Conservation (phyloP, 30 jellyfish, hydroid and myxozoan genomes). For the Aurelia aurita region DNA sequence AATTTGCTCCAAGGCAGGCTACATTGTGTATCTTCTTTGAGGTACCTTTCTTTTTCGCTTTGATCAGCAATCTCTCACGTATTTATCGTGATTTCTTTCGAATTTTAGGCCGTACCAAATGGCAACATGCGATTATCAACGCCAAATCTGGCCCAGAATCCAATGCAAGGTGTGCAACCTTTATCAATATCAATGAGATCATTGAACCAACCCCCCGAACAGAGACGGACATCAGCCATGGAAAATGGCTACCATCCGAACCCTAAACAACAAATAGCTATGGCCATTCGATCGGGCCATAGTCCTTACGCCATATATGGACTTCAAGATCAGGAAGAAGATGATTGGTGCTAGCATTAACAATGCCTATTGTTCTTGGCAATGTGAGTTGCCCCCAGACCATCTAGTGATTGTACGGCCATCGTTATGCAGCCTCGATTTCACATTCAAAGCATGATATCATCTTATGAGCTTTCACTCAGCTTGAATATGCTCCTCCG, state of each 20-base stretch:
- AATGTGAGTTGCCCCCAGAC: neutral
- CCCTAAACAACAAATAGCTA: slow-evolving; percentile 91
- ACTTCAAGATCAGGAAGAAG: slow-evolving; percentile 91
- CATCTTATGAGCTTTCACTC: too few relatives aligned
- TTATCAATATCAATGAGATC: slow-evolving; percentile 82
- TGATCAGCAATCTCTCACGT: too few relatives aligned
- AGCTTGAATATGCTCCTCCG: too few relatives aligned
- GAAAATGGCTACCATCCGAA: slow-evolving; percentile 74
- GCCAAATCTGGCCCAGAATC: slow-evolving; percentile 79
- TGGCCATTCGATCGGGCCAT: slow-evolving; percentile 98
- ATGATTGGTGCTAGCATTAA: slow-evolving; percentile 92
- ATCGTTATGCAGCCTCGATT: too few relatives aligned
- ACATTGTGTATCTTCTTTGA: too few relatives aligned
- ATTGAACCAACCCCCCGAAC: slow-evolving; percentile 72
- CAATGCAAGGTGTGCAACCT: slow-evolving; percentile 78
- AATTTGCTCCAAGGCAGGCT: neutral
- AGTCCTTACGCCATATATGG: slow-evolving; percentile 98
- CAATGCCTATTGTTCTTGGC: neutral
- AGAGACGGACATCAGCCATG: slow-evolving; percentile 35
- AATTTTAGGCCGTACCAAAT: slow-evolving; percentile 64
- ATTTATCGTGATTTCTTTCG: neutral
- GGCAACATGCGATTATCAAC: slow-evolving; percentile 81
- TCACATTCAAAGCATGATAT: too few relatives aligned
- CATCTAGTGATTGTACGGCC: too few relatives aligned
- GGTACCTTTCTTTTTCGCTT: too few relatives aligned